Conservation (phyloP, 2,888 invertebrate species). For the Gryllus longicercus region DNA sequence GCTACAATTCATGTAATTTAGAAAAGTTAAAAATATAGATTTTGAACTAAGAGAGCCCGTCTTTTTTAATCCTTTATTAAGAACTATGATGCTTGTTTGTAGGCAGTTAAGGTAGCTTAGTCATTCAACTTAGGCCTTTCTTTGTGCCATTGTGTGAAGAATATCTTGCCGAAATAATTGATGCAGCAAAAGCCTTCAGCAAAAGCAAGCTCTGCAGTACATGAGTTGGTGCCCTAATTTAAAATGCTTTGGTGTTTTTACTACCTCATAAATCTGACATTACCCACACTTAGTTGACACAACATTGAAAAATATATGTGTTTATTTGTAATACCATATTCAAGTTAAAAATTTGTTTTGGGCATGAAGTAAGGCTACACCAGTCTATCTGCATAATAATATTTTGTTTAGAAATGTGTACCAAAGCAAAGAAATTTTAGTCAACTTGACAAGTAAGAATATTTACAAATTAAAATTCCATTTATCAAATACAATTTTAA, state of each 20-base stretch:
- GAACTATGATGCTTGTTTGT: too few relatives aligned
- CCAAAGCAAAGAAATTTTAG: neutral
- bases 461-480: neutral
- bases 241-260: neutral
- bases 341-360: neutral
- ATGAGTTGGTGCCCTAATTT: neutral
- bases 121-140: too few relatives aligned
- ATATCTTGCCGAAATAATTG: neutral
- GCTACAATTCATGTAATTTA: too few relatives aligned
- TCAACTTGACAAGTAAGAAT: neutral
- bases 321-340: neutral
- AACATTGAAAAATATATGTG: neutral
- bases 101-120: too few relatives aligned
- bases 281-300: neutral
- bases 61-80: too few relatives aligned
- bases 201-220: neutral
- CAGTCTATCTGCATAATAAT: slow-evolving; percentile 10
- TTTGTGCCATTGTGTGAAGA: too few relatives aligned
- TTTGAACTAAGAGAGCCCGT: too few relatives aligned
- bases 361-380: neutral
- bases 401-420: neutral
- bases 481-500: neutral
- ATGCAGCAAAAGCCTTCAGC: neutral
- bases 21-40: too few relatives aligned
- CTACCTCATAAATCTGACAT: neutral